A percentile compares a stretch with the other conserved stretches of the same genome.
Conservation (phyloP, 2,888 invertebrate species). For the Cordilura impudica region DNA sequence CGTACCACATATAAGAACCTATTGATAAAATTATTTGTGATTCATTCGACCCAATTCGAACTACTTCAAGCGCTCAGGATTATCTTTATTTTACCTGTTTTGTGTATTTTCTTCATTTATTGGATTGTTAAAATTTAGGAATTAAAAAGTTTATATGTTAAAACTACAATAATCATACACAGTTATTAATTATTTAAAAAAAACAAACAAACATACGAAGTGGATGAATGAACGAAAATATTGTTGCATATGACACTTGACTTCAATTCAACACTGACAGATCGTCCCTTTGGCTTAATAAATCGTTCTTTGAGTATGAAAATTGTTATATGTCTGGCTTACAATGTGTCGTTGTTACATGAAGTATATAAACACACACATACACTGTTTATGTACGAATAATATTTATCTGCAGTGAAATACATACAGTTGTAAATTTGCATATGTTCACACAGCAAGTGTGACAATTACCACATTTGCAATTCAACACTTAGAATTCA, state of each 20-base stretch:
- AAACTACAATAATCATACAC: background rate
- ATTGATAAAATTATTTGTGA: too few species aligned
- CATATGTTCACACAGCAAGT: background rate
- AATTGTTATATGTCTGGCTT: constrained; percentile 31
- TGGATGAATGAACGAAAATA: constrained; percentile 23
- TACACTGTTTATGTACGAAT: background rate
- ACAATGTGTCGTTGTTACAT: constrained; percentile 8
- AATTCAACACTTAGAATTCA: constrained; percentile 30
- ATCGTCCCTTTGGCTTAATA: constrained; percentile 42
- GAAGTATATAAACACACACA: too few species aligned
- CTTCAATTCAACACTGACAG: constrained; percentile 41
- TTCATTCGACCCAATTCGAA: too few species aligned
- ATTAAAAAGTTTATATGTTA: too few species aligned
- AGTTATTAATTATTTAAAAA: background rate
- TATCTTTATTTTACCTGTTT: too few species aligned
- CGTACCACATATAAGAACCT: too few species aligned
- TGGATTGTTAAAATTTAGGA: too few species aligned
- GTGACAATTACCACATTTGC: constrained; percentile 38
- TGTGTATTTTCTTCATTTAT: too few species aligned
- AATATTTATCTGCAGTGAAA: background rate
- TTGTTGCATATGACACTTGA: constrained; percentile 46
- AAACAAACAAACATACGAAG: background rate
- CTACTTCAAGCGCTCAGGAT: too few species aligned
- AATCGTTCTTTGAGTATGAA: constrained; percentile 33
- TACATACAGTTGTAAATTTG: background rate